Conservation (phyloP, 2,113 vertebrate species). For the Accipiter virgatus region DNA sequence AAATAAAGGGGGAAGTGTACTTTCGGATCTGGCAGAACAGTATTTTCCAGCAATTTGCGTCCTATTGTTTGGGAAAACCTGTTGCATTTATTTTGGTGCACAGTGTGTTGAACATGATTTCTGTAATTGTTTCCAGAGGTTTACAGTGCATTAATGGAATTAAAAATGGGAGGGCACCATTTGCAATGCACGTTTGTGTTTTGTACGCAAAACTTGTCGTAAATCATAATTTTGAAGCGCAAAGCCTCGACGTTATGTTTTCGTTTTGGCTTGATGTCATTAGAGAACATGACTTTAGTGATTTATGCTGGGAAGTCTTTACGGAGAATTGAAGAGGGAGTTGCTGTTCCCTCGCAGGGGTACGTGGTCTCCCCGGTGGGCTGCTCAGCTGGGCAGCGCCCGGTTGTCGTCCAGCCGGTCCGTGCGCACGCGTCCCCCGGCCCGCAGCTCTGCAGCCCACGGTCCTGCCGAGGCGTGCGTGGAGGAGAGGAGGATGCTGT, state of each 20-base stretch:
- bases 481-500: background rate
- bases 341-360: accelerated
- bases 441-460: accelerated
- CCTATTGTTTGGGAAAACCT: background rate
- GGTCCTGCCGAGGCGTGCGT: accelerated
- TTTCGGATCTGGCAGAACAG: background rate
- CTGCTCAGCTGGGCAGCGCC: background rate
- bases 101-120: background rate
- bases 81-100: background rate
- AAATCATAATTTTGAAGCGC: background rate
- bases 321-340: background rate
- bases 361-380: accelerated
- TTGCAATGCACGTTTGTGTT: background rate
- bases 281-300: background rate
- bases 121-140: background rate
- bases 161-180: background rate
- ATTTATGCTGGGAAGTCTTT: background rate
- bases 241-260: accelerated
- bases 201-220: background rate
- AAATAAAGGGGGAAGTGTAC: background rate
- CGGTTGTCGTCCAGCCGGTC: accelerated
- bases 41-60: background rate
- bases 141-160: background rate
- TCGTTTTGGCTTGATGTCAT: background rate
- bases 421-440: accelerated